Evolutionary conservation across 2,797 vertebrate genomes (phyloP).

Genomic region (Syndactyla subalaris): DNA sequence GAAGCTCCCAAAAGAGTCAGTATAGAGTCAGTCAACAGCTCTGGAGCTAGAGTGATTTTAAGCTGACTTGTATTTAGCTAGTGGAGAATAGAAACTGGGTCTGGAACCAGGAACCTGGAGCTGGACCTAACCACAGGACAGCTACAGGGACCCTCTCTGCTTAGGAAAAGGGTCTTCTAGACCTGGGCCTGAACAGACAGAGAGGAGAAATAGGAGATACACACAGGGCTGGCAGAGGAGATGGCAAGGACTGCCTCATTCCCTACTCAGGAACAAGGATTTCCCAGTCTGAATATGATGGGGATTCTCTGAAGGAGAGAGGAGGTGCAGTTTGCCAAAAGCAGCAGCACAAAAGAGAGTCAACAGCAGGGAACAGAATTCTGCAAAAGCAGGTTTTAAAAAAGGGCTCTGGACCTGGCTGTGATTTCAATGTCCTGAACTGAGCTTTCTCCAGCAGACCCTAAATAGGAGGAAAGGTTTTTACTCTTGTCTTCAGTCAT

Average conservation of each 20-base stretch:
- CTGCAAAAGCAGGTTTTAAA: slow-evolving; percentile 13
- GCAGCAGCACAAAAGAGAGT: neutral
- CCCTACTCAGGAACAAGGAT: neutral
- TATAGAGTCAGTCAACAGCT: neutral
- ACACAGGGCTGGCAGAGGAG: neutral
- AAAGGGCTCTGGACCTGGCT: neutral
- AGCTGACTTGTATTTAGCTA: neutral
- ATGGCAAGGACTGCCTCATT: neutral
- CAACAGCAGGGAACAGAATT: slow-evolving; percentile 30
- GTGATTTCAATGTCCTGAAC: neutral
- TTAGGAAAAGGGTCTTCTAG: neutral
- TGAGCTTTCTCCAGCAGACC: neutral
- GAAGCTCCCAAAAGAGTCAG: neutral
- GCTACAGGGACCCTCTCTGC: neutral
- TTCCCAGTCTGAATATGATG: neutral
- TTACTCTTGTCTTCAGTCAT: neutral
- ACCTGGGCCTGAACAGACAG: neutral
- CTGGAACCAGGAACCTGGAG: neutral
- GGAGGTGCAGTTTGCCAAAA: neutral
- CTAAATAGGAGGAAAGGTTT: neutral
- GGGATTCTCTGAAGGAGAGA: neutral
- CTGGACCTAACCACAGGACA: neutral
- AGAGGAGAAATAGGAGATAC: neutral
- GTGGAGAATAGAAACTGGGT: neutral
- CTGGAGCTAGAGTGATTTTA: neutral